Conservation (phyloP, 2,888 invertebrate genomes). For the Drosophila tanythrix region DNA sequence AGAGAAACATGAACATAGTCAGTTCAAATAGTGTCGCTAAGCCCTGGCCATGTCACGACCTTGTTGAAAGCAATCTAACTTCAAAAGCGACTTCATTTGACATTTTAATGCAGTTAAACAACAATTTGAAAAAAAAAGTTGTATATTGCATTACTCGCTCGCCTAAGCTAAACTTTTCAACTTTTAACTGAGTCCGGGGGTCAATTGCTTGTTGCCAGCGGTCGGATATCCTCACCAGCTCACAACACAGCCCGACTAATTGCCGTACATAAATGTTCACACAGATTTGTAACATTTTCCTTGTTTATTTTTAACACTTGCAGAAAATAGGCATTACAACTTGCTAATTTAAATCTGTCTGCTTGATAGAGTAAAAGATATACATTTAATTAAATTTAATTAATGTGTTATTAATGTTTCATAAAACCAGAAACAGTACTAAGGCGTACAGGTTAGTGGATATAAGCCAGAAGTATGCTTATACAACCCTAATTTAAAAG, state of each 20-base stretch:
- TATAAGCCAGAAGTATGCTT: background rate
- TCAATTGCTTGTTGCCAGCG: slow-evolving; percentile 19
- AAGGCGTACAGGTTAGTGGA: background rate
- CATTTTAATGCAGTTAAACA: slow-evolving; percentile 75
- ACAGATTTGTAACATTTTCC: slow-evolving; percentile 12
- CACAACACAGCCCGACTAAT: slow-evolving; percentile 7
- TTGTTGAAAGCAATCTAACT: slow-evolving; percentile 68
- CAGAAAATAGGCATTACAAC: slow-evolving; percentile 13
- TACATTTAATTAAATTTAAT: background rate
- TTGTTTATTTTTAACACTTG: background rate
- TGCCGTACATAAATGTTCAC: slow-evolving; percentile 41
- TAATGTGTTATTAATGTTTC: background rate
- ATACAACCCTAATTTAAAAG: background rate
- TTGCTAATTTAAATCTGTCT: background rate
- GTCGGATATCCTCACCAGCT: slow-evolving; percentile 11
- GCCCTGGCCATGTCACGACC: slow-evolving; percentile 35
- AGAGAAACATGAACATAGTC: background rate
- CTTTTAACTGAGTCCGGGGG: slow-evolving; percentile 43
- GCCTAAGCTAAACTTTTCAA: slow-evolving; percentile 48
- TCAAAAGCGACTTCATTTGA: slow-evolving; percentile 74
- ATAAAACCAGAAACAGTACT: background rate
- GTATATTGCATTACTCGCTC: slow-evolving; percentile 61
- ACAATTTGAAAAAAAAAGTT: slow-evolving; percentile 61
- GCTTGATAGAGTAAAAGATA: background rate
- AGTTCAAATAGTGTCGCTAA: slow-evolving; percentile 26